Percentiles rank a stretch among this genome's conserved stretches.
Evolutionary conservation across 2,888 invertebrate genomes (phyloP).

Genomic region (Brenthis hecate): DNA sequence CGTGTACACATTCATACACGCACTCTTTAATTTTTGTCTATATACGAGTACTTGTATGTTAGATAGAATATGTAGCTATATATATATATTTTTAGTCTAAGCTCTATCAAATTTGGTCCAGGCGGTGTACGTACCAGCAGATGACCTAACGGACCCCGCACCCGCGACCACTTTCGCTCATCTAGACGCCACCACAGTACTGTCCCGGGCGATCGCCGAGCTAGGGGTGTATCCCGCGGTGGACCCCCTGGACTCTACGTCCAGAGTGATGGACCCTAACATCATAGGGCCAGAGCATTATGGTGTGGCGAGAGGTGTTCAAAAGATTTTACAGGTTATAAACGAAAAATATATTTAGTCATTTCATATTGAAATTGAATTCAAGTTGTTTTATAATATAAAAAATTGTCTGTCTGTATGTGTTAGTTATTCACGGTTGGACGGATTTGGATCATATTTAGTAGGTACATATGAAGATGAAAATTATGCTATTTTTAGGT

Average conservation of each 20-base stretch:
- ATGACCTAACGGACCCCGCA: constrained; percentile 96
- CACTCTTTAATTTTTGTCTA: no score
- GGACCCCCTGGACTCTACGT: constrained; percentile 96
- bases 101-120: constrained; percentile 71
- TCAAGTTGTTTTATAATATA: no score
- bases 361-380: no score
- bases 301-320: constrained; percentile 93
- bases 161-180: constrained; percentile 98
- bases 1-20: no score
- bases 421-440: no score
- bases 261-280: constrained; percentile 96
- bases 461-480: no score
- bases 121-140: constrained; percentile 96
- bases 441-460: no score
- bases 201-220: constrained; percentile 96
- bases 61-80: no score
- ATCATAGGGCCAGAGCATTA: constrained; percentile 95
- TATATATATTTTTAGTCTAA: no score
- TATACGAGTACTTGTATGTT: no score
- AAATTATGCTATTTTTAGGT: no score
- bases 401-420: no score
- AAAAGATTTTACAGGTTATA: constrained; percentile 85
- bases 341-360: background rate
- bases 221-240: constrained; percentile 97
- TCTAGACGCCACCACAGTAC: constrained; percentile 96